Base-by-base conservation (phyloP, 2,797 vertebrate genomes). In the Ara ararauna region DNA sequence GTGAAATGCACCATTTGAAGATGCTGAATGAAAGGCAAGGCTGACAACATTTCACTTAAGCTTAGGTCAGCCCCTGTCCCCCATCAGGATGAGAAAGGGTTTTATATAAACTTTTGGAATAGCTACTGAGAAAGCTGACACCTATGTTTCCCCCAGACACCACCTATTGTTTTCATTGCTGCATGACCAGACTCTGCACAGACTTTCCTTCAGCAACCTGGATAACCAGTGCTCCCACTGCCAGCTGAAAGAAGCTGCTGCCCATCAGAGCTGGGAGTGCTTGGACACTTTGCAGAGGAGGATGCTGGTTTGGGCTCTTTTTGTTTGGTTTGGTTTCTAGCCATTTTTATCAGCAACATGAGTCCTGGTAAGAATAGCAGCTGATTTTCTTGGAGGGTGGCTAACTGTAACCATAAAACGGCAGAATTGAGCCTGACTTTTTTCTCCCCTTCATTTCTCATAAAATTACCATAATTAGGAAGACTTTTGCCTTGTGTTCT, bases 261-360 rank as follows among this genome's bases (percentile, higher is more conserved):
- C 10, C 48, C 54, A 29, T 38, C 27, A 61, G 45, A 54, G 1
- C 5, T 40, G 53, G 20, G 38, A 70, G 29, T 13, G 19, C 30
- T 75, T 4, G 3, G 19, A 21, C 15, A 1, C 11, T 67, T 58
- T 45, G 32, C 36, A 64, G 48, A 45, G 5, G 4, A 58, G 20
- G 24, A 24, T 1, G 0, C 7, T 72, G 20, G 1, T 65, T 76
- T 66, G 13, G 0, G 0, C 13, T 8, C 5, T 9, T 26, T 29
- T 74, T 13, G 4, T n/a, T 22, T 58, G 6, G 6, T 34, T 40
- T 79, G 34, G 3, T 21, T 74, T 64, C 47, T 72, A 12, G 2
- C 6, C 54, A 14, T 18, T 83, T 85, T 61, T 79, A 12, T 44
- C 13, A 65, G 11, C 27, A 60, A 9, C 11, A 24, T 13, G 10